These are phyloP conservation scores for Phoxinus phoxinus DNA, from an alignment of 2,113 vertebrate species.

Conservation along the genomic window DNA sequence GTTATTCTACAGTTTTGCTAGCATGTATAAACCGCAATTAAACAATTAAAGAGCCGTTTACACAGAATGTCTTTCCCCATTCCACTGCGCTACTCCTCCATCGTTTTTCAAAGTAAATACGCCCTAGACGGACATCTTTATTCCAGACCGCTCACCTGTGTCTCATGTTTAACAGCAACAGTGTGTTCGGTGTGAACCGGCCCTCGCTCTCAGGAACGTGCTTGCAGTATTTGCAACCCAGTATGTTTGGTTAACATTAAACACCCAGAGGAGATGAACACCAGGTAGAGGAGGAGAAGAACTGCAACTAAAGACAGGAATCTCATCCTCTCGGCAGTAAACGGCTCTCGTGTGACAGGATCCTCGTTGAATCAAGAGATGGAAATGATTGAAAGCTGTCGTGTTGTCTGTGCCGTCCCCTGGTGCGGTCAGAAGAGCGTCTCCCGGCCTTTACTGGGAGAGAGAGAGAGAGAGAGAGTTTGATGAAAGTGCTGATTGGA, in stretches of 20 bases:
- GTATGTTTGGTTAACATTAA: neutral
- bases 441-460: neutral
- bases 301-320: neutral
- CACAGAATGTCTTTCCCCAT: too few species aligned
- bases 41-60: too few species aligned
- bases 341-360: neutral
- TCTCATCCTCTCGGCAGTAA: neutral
- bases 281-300: neutral
- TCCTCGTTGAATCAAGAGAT: neutral
- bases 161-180: too few species aligned
- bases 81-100: too few species aligned
- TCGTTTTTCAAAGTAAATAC: too few species aligned
- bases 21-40: too few species aligned
- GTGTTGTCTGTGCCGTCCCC: neutral
- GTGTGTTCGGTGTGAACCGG: too few species aligned
- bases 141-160: too few species aligned
- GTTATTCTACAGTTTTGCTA: too few species aligned
- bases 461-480: neutral
- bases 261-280: neutral
- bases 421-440: neutral
- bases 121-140: too few species aligned
- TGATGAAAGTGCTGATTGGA: slow-evolving; percentile 42
- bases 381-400: neutral
- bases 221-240: too few species aligned
- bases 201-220: too few species aligned